A percentile compares a stretch with the other conserved stretches of the same genome.
Conservation (phyloP, 2,113 vertebrate genomes). For the Orthonyx spaldingii region DNA sequence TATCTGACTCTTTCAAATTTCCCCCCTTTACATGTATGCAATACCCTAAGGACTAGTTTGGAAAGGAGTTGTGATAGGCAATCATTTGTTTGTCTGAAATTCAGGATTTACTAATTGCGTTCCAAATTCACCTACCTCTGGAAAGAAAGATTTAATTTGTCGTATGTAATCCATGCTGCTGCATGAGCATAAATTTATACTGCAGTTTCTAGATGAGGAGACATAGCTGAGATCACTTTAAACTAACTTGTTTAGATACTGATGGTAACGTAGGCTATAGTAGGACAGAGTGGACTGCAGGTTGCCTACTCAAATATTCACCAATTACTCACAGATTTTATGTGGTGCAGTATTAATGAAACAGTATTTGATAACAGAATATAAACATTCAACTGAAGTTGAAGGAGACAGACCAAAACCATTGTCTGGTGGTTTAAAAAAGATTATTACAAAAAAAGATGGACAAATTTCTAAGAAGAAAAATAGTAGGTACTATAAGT, state of each 20-base stretch:
- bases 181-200: neutral
- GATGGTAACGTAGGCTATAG: neutral
- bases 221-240: neutral
- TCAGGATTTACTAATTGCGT: constrained; percentile 26
- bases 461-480: neutral
- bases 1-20: constrained; percentile 21
- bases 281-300: neutral
- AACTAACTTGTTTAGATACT: neutral
- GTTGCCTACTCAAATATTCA: neutral
- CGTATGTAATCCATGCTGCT: neutral
- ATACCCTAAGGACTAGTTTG: constrained; percentile 28
- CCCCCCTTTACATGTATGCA: neutral
- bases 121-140: neutral
- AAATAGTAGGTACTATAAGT: neutral
- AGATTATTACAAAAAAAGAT: neutral
- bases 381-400: neutral
- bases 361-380: neutral
- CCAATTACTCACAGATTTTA: neutral
- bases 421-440: neutral
- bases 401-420: neutral
- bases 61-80: constrained; percentile 24
- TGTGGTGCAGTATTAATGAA: neutral
- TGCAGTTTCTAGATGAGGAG: neutral
- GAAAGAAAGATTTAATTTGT: neutral
- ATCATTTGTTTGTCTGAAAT: constrained; percentile 42